Evolutionary conservation across 2,888 invertebrate genomes (phyloP).

Genomic region (Quadroppia sp.): DNA sequence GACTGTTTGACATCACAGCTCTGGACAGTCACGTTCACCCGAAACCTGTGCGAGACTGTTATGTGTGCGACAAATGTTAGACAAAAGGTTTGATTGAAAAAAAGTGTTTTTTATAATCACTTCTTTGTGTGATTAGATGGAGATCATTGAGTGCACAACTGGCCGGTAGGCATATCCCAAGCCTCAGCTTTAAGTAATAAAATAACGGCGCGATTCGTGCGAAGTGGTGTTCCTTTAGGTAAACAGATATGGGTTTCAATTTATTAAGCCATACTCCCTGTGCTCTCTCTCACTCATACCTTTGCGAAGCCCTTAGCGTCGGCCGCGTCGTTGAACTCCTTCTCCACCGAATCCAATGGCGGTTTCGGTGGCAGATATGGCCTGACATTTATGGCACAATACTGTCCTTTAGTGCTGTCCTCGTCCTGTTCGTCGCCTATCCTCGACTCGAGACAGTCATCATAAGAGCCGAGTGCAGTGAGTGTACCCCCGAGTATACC

Average conservation of each 20-base stretch:
- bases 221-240: slow-evolving; percentile 36
- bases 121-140: slow-evolving; percentile 10
- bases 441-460: slow-evolving; percentile 35
- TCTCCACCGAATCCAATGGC: slow-evolving; percentile 16
- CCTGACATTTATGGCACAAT: slow-evolving; percentile 37
- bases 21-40: slow-evolving; percentile 32
- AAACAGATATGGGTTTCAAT: no score
- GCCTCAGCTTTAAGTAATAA: slow-evolving; percentile 35
- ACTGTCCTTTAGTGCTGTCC: slow-evolving; percentile 33
- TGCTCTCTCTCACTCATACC: slow-evolving; percentile 4
- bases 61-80: not conserved
- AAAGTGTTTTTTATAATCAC: not conserved
- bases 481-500: slow-evolving; percentile 39
- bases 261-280: no score
- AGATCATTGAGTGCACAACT: slow-evolving; percentile 37
- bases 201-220: slow-evolving; percentile 36
- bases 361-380: slow-evolving; percentile 42
- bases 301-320: slow-evolving; percentile 33
- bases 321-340: slow-evolving; percentile 37
- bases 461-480: slow-evolving; percentile 39
- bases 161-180: slow-evolving; percentile 40
- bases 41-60: slow-evolving; percentile 5
- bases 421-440: slow-evolving; percentile 12
- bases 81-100: not conserved
- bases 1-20: slow-evolving; percentile 29